A percentile compares a stretch with the other conserved stretches of the same genome.
phyloP scores from a whole-genome alignment of 2,113 vertebrate species.

The Eudyptes chrysolophus region DNA sequence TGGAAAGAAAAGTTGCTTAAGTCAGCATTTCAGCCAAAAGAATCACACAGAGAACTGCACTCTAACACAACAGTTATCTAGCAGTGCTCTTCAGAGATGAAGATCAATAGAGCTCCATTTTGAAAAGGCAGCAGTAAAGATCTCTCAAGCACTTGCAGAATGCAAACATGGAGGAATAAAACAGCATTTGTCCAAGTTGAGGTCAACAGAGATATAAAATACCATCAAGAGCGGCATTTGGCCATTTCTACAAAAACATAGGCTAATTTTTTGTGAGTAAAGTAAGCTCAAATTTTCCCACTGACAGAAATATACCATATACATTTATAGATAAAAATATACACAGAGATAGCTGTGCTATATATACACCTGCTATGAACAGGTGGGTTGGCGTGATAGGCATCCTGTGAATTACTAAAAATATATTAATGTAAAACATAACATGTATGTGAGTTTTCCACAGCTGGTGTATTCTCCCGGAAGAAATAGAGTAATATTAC shows the following conservation, averaged over 20 bases:
- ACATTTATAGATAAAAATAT: neutral
- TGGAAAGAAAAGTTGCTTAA: neutral
- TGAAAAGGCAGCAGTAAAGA: neutral
- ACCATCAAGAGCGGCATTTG: neutral
- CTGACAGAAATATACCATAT: neutral
- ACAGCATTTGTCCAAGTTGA: neutral
- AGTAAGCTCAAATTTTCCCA: neutral
- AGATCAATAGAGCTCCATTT: neutral
- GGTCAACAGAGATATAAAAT: neutral
- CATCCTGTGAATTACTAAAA: neutral
- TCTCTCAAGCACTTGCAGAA: neutral
- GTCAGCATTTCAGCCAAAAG: neutral
- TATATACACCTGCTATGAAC: neutral
- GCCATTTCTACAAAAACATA: neutral
- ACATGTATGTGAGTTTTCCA: neutral
- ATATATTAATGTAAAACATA: neutral
- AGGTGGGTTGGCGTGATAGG: neutral
- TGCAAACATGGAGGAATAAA: neutral
- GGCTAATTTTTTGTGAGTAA: neutral
- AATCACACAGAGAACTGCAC: neutral
- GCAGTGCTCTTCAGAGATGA: neutral
- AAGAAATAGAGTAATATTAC: neutral
- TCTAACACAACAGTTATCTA: neutral
- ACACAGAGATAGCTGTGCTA: neutral
- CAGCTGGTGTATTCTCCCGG: neutral